These are phyloP conservation scores for Montipora sp. DNA, from an alignment of 64 coral and sea anemone genomes.

Conservation along the genomic window DNA sequence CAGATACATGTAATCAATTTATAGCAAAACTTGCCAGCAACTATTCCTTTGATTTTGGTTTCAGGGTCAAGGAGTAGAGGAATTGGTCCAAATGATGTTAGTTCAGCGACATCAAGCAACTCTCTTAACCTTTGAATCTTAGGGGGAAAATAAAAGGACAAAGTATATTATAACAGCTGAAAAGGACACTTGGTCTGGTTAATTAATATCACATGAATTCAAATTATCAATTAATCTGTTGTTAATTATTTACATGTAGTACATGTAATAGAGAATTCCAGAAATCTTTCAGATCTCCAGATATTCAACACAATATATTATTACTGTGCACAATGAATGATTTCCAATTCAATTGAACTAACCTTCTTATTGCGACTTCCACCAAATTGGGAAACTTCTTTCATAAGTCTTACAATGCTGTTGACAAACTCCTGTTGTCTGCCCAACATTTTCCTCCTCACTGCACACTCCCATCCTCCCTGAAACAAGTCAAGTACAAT, in stretches of 20 bases:
- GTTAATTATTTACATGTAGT: too few species aligned
- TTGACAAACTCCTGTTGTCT: slow-evolving; percentile 90
- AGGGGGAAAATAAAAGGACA: neutral
- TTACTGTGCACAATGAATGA: neutral
- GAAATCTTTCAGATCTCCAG: too few species aligned
- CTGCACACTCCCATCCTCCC: slow-evolving; percentile 93
- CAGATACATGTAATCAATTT: slow-evolving; percentile 30
- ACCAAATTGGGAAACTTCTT: slow-evolving; percentile 90
- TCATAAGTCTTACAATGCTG: slow-evolving; percentile 78
- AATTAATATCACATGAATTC: too few species aligned
- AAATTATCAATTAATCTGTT: too few species aligned
- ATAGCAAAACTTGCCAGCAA: slow-evolving; percentile 73
- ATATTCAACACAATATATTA: too few species aligned
- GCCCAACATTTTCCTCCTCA: slow-evolving; percentile 88
- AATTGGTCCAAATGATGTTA: slow-evolving; percentile 76
- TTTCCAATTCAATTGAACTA: neutral
- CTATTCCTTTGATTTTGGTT: slow-evolving; percentile 87
- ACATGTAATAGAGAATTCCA: neutral
- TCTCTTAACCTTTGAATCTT: slow-evolving; percentile 91
- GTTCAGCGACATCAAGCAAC: slow-evolving; percentile 84
- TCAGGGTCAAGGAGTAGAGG: slow-evolving; percentile 93
- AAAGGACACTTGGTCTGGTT: neutral
- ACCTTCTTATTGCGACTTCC: slow-evolving; percentile 91
- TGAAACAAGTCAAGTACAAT: slow-evolving; percentile 7
- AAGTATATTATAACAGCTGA: too few species aligned